phyloP scores from a whole-genome alignment of 2,797 vertebrate genomes.

The Cheirogaleus major region DNA sequence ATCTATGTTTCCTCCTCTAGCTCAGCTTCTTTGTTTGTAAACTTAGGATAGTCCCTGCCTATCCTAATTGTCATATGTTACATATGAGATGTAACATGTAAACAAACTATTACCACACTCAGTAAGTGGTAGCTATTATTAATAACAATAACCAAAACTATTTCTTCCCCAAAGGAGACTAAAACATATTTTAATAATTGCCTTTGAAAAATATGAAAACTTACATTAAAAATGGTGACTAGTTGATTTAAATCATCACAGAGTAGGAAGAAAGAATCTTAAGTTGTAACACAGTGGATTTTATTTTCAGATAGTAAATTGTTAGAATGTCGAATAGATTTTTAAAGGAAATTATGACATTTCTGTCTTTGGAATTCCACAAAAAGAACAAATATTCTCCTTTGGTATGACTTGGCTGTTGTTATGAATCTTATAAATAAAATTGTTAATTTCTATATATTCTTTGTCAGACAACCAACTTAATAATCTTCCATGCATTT shows the following conservation, averaged over 20 bases:
- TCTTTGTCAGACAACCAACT: not conserved
- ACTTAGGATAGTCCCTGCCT: not conserved
- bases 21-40: not conserved
- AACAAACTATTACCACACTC: not conserved
- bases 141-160: conserved; percentile 5
- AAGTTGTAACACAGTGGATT: not conserved
- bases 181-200: not conserved
- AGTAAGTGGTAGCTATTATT: not conserved
- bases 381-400: conserved; percentile 24
- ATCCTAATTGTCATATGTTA: not conserved
- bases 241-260: not conserved
- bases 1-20: not conserved
- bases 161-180: conserved; percentile 5
- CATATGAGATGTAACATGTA: not conserved
- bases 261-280: not conserved
- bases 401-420: not conserved
- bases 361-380: not conserved
- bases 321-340: not conserved
- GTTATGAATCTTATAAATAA: conserved; percentile 12
- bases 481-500: not conserved
- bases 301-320: conserved; percentile 16
- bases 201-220: conserved; percentile 4
- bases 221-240: not conserved
- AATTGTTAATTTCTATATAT: conserved; percentile 30
- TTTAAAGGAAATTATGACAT: conserved; percentile 32